These are phyloP conservation scores for Cryptotermes secundus DNA, from an alignment of 1,140 invertebrate species.

Conservation along the genomic window DNA sequence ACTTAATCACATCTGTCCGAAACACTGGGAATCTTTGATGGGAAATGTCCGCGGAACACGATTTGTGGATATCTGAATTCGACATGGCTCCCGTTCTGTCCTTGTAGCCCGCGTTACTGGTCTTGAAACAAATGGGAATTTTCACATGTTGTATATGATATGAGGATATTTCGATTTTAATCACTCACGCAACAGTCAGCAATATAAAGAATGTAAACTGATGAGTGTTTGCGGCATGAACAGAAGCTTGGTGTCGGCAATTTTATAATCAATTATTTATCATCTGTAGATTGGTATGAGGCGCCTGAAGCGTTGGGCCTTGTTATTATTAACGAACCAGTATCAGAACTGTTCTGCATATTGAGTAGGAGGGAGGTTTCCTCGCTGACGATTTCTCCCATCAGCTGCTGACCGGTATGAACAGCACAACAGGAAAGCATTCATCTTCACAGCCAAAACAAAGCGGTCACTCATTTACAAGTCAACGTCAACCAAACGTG, in stretches of 20 bases:
- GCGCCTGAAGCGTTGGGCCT: neutral
- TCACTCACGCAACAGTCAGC: neutral
- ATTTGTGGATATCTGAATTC: no score
- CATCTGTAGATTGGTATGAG: conserved; percentile 5
- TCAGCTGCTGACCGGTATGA: no score
- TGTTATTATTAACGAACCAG: neutral
- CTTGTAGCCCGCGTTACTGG: no score
- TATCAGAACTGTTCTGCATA: neutral
- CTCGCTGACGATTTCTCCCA: neutral
- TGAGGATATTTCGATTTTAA: neutral
- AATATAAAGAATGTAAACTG: neutral
- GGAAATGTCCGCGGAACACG: no score
- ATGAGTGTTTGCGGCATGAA: neutral
- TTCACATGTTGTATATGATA: no score
- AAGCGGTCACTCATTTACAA: conserved; percentile 14
- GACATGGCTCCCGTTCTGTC: no score
- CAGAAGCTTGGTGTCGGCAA: neutral
- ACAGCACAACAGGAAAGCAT: neutral
- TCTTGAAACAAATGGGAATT: no score
- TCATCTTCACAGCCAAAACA: neutral
- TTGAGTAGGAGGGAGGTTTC: neutral
- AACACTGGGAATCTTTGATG: no score
- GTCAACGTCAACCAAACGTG: neutral
- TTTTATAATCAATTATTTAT: conserved; percentile 13
- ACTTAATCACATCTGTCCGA: no score